These are phyloP conservation scores for Cryptotermes secundus DNA, from an alignment of 1,140 invertebrate species.

Conservation along the genomic window DNA sequence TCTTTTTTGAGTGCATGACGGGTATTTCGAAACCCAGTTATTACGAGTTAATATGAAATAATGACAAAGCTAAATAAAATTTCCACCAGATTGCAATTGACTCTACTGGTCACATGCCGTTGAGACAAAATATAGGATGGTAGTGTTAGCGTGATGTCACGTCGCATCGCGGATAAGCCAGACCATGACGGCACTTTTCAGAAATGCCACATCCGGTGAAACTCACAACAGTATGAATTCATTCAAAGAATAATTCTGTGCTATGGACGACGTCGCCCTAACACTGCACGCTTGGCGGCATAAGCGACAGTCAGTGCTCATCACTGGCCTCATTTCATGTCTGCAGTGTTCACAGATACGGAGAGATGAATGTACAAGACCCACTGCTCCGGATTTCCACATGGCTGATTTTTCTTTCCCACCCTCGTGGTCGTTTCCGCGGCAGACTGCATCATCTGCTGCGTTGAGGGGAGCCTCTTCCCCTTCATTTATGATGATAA, in stretches of 20 bases:
- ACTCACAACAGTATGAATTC: not conserved
- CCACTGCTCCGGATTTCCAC: not conserved
- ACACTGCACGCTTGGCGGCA: not conserved
- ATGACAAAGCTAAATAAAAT: too few relatives aligned
- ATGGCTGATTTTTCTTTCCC: constrained; percentile 3
- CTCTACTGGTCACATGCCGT: too few relatives aligned
- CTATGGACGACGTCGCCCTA: not conserved
- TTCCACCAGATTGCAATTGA: too few relatives aligned
- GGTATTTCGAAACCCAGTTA: too few relatives aligned
- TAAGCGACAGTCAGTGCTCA: not conserved
- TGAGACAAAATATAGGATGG: too few relatives aligned
- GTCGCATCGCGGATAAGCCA: not conserved
- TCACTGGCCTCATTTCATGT: not conserved
- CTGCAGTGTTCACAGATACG: not conserved
- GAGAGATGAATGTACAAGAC: not conserved
- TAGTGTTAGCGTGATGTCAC: too few relatives aligned
- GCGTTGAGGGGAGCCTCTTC: not conserved
- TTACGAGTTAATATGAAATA: too few relatives aligned
- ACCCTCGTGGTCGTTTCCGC: not conserved
- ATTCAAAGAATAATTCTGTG: constrained; percentile 1
- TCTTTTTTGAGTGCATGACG: too few relatives aligned
- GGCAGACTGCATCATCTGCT: not conserved
- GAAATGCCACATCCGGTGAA: not conserved
- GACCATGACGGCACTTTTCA: not conserved
- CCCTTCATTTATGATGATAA: constrained; percentile 14